Conservation (phyloP, 2,113 vertebrate species). For the Vicugna pacos region DNA sequence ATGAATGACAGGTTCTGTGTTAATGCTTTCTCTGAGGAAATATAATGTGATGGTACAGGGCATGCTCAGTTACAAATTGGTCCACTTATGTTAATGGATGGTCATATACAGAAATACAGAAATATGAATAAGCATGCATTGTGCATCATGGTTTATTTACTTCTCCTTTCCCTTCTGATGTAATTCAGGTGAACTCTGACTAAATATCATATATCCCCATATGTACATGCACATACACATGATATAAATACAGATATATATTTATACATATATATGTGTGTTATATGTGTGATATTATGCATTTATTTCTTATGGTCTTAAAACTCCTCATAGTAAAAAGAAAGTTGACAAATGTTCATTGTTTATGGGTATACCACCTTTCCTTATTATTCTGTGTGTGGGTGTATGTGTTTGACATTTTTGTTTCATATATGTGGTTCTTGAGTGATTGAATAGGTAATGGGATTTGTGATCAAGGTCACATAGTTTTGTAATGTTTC, state of each 20-base stretch:
- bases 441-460: neutral
- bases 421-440: neutral
- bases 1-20: neutral
- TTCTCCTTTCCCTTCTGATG: neutral
- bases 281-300: neutral
- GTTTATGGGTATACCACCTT: neutral
- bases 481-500: neutral
- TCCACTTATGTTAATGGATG: neutral
- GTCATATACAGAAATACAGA: neutral
- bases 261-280: neutral
- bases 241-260: neutral
- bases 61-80: neutral
- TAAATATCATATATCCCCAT: neutral
- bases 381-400: neutral
- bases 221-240: neutral
- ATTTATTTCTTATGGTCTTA: slow-evolving; percentile 4
- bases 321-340: neutral
- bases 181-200: neutral
- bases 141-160: neutral
- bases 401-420: neutral
- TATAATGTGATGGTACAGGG: neutral
- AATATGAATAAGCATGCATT: neutral
- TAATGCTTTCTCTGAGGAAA: neutral
- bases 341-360: neutral
- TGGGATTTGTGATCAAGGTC: neutral